Conservation (phyloP, 1,140 invertebrate species). For the Dinoponera quadriceps region DNA sequence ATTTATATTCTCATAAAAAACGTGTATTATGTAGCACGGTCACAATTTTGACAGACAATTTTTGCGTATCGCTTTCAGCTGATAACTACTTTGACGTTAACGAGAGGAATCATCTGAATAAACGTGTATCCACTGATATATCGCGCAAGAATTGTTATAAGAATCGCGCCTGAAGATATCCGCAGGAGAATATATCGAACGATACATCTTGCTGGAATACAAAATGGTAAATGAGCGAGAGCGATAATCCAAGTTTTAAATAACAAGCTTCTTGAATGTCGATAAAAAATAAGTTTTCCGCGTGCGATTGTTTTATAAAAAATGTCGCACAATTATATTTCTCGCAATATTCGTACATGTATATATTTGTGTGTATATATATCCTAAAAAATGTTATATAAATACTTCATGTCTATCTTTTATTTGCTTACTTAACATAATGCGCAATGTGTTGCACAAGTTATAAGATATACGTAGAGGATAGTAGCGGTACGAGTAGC, state of each 20-base stretch:
- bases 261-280: not conserved
- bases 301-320: constrained; percentile 25
- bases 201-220: not conserved
- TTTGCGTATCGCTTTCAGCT: too few relatives aligned
- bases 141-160: constrained; percentile 25
- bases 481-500: not conserved
- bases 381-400: constrained; percentile 8
- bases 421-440: not conserved
- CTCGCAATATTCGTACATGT: not conserved
- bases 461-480: constrained; percentile 20
- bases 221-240: not conserved
- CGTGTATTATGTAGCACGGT: not conserved
- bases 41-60: not conserved
- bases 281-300: constrained; percentile 16
- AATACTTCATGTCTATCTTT: not conserved
- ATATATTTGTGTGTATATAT: not conserved
- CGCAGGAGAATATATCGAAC: too few relatives aligned
- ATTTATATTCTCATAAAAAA: constrained; percentile 28
- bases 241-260: constrained; percentile 11
- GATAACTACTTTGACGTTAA: not conserved
- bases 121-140: constrained; percentile 12
- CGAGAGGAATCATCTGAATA: constrained; percentile 47
- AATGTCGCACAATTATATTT: constrained; percentile 17
- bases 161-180: too few relatives aligned
- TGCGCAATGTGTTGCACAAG: not conserved